Conservation (phyloP, 2,888 invertebrate species). For the Mesoligia furuncula region DNA sequence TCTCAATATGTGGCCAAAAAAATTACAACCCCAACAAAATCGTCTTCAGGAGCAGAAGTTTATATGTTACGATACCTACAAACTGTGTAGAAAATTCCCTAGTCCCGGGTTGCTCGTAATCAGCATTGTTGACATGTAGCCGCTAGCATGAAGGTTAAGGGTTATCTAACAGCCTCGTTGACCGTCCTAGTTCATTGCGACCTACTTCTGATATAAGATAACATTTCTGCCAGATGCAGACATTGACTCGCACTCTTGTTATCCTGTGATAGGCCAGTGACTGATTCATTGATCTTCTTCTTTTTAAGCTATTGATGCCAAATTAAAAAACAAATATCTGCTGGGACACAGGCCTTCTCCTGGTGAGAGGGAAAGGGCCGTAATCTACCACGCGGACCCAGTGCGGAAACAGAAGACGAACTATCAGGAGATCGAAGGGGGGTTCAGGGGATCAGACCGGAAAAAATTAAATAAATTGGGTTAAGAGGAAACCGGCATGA, state of each 20-base stretch:
- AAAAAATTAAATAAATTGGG: too few relatives aligned
- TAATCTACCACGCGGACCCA: too few relatives aligned
- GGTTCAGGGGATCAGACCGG: too few relatives aligned
- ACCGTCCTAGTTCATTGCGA: constrained; percentile 34
- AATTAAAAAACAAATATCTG: too few relatives aligned
- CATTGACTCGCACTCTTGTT: neutral
- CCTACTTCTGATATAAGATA: constrained; percentile 43
- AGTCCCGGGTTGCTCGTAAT: constrained; percentile 16
- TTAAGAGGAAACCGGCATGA: too few relatives aligned
- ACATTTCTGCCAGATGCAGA: constrained; percentile 17
- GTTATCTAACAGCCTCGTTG: constrained; percentile 50
- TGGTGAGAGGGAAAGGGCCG: too few relatives aligned
- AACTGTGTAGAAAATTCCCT: neutral
- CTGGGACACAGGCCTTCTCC: too few relatives aligned
- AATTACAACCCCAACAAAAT: neutral
- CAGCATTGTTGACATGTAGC: constrained; percentile 33
- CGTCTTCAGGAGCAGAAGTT: neutral
- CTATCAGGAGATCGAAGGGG: too few relatives aligned
- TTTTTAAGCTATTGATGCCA: too few relatives aligned
- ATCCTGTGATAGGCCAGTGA: neutral
- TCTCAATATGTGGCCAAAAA: neutral
- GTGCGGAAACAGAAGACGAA: too few relatives aligned
- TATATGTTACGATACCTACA: neutral
- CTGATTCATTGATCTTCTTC: neutral
- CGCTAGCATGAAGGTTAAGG: constrained; percentile 38